These are phyloP conservation scores for Ochropleura leucogaster DNA, from an alignment of 2,888 invertebrate species.

Conservation along the genomic window DNA sequence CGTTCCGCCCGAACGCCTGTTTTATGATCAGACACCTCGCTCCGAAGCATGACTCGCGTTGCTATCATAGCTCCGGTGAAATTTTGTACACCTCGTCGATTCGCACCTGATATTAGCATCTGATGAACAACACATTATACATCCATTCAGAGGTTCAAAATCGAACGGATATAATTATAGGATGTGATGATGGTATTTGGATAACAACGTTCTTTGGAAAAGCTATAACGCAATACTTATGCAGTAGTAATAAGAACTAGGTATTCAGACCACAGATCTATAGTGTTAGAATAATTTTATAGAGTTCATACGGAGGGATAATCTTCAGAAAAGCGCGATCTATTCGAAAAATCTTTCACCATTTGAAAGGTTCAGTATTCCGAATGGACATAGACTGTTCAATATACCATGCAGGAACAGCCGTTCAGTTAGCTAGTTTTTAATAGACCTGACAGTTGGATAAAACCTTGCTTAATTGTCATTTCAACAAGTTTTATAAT, in stretches of 20 bases:
- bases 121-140: slow-evolving; percentile 36
- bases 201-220: background rate
- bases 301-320: background rate
- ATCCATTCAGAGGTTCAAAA: slow-evolving; percentile 13
- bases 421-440: too few relatives aligned
- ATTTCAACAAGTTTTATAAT: background rate
- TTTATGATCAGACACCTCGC: slow-evolving; percentile 63
- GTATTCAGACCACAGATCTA: too few relatives aligned
- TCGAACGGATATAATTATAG: slow-evolving; percentile 5
- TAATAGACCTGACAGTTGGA: background rate
- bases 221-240: background rate
- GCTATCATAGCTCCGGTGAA: slow-evolving; percentile 63
- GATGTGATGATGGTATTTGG: background rate
- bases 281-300: too few relatives aligned
- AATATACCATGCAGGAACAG: background rate
- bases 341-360: background rate
- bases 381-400: background rate
- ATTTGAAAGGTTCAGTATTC: background rate
- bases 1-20: slow-evolving; percentile 62
- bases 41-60: slow-evolving; percentile 55
- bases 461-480: background rate
- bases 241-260: too few relatives aligned
- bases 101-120: slow-evolving; percentile 44
- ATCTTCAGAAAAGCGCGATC: background rate
- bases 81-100: slow-evolving; percentile 59